phyloP scores from a whole-genome alignment of 2,888 invertebrate species.

The Siphlonurus alternatus region DNA sequence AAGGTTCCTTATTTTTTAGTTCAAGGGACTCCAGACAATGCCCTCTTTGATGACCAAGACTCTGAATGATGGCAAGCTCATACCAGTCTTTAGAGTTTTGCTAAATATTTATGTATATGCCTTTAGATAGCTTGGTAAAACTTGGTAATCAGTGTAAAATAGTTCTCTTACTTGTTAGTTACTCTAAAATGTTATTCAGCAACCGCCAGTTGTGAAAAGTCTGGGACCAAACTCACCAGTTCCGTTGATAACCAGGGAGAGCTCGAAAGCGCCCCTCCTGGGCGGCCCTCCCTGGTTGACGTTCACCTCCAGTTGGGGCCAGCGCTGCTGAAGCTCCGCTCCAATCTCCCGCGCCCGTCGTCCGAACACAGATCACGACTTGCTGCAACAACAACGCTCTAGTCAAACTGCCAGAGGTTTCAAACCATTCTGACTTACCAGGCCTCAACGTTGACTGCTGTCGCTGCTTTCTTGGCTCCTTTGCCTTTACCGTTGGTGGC shows the following conservation, averaged over 20 bases:
- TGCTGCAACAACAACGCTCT: not conserved
- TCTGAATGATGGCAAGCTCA: no score
- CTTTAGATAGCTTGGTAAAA: no score
- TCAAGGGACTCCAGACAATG: no score
- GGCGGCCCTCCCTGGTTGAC: not conserved
- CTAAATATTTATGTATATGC: no score
- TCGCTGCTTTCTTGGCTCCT: not conserved
- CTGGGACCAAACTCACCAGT: not conserved
- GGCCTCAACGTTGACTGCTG: not conserved
- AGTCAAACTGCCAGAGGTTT: no score
- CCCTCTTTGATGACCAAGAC: no score
- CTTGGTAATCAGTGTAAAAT: no score
- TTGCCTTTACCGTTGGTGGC: not conserved
- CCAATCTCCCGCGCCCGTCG: not conserved
- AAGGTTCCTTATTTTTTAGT: no score
- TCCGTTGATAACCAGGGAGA: not conserved
- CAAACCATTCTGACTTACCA: no score
- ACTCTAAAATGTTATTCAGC: not conserved
- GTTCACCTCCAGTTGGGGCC: not conserved
- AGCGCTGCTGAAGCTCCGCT: not conserved
- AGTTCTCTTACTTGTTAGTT: no score
- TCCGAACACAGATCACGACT: not conserved
- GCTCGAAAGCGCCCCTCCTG: not conserved
- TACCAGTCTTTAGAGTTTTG: no score
- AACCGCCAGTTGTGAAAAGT: no score